phyloP scores from a whole-genome alignment of 1,140 invertebrate genomes.

The Halyomorpha halys region DNA sequence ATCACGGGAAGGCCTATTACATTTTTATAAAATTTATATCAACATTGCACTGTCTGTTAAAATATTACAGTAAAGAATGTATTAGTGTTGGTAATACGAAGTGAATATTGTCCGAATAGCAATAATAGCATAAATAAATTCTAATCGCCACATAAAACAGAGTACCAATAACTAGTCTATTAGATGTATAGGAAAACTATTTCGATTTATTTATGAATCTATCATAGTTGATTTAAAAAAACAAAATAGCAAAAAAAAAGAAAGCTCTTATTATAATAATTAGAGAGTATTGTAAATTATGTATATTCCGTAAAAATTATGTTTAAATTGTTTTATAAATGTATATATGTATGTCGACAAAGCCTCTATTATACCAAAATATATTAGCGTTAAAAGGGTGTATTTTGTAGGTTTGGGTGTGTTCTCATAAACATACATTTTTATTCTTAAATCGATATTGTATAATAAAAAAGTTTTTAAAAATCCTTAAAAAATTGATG shows the following conservation, averaged over 20 bases:
- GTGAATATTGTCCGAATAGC: neutral
- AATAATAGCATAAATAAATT: neutral
- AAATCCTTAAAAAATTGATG: no score
- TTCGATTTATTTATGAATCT: no score
- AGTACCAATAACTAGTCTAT: constrained; percentile 9
- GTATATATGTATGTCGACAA: neutral
- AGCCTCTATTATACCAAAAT: neutral
- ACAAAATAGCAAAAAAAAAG: no score
- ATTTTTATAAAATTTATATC: no score
- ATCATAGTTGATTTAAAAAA: no score
- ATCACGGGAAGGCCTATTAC: no score
- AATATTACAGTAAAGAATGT: no score
- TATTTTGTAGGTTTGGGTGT: constrained; percentile 10
- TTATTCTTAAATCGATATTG: neutral
- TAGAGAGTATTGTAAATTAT: constrained; percentile 5
- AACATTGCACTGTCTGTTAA: no score
- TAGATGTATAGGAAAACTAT: neutral
- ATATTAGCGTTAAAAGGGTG: neutral
- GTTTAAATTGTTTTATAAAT: constrained; percentile 13
- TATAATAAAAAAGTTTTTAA: no score
- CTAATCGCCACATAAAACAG: neutral
- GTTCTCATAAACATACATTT: constrained; percentile 4
- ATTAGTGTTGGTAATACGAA: no score
- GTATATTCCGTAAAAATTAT: constrained; percentile 2
- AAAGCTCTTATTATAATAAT: constrained; percentile 2